A percentile compares a stretch with the other conserved stretches of the same genome.
Evolutionary conservation across 2,888 invertebrate species (phyloP).

Genomic region (Philhelius pedissequus): DNA sequence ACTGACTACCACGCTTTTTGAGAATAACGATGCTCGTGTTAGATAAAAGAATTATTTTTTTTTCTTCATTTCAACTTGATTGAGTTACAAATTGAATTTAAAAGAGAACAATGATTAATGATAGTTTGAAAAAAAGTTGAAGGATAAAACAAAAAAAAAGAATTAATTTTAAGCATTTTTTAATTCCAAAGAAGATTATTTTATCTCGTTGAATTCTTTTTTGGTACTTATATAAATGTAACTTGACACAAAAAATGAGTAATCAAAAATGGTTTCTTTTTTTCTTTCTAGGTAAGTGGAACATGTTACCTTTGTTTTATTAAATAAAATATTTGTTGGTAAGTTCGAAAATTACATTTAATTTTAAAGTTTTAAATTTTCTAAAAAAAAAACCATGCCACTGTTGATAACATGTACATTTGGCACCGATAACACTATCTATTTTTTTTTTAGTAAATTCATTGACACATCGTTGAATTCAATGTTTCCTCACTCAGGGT

Average conservation of each 20-base stretch:
- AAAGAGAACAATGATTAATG: conserved; percentile 47
- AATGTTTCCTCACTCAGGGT: too few relatives aligned
- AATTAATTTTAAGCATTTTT: conserved; percentile 33
- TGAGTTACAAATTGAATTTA: conserved; percentile 36
- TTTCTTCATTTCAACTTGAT: conserved; percentile 20
- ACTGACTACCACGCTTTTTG: background rate
- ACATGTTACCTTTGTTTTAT: background rate
- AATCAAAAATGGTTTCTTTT: background rate
- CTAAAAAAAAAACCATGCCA: too few relatives aligned
- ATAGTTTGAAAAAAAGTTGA: background rate
- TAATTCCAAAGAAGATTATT: background rate
- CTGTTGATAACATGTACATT: too few relatives aligned
- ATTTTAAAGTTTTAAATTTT: background rate
- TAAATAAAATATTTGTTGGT: conserved; percentile 6
- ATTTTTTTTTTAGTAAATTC: too few relatives aligned
- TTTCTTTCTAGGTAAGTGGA: conserved; percentile 60
- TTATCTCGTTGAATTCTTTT: background rate
- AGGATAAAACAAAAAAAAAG: background rate
- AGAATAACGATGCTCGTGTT: conserved; percentile 32
- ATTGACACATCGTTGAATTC: too few relatives aligned
- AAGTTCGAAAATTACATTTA: too few relatives aligned
- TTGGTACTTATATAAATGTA: background rate
- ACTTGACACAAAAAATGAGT: background rate
- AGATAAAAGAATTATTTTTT: conserved; percentile 37
- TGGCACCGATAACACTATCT: too few relatives aligned